These are phyloP conservation scores for Ictalurus furcatus DNA, from an alignment of 2,113 vertebrate genomes.

Conservation along the genomic window DNA sequence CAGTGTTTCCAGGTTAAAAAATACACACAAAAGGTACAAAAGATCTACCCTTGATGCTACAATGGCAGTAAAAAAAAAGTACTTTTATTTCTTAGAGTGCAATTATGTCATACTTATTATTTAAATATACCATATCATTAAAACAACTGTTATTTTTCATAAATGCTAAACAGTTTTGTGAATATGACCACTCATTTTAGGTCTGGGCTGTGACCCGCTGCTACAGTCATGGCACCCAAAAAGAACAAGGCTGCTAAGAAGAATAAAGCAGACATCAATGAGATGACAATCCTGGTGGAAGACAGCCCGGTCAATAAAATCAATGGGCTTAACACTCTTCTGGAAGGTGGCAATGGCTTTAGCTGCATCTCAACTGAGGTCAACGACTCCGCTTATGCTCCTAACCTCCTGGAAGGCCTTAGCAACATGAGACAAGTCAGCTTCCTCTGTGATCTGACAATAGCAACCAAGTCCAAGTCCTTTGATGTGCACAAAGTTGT, in stretches of 20 bases:
- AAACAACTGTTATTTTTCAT: background rate
- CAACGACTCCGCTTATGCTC: slow-evolving; percentile 84
- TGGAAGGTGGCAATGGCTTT: slow-evolving; percentile 93
- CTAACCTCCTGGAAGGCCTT: slow-evolving; percentile 91
- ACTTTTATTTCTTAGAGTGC: background rate
- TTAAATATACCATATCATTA: background rate
- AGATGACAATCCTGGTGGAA: slow-evolving; percentile 91
- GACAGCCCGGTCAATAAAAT: slow-evolving; percentile 89
- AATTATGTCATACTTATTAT: background rate
- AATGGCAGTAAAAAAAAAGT: background rate
- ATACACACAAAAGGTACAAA: background rate
- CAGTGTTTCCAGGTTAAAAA: background rate
- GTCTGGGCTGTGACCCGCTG: slow-evolving; percentile 79
- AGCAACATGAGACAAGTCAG: slow-evolving; percentile 91
- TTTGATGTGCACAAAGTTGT: slow-evolving; percentile 94
- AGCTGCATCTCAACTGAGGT: slow-evolving; percentile 95
- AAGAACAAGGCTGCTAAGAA: slow-evolving; percentile 93
- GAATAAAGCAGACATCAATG: slow-evolving; percentile 88
- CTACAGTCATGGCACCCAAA: slow-evolving; percentile 96
- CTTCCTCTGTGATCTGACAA: slow-evolving; percentile 93
- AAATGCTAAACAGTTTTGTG: background rate
- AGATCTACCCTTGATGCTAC: background rate
- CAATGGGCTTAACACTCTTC: slow-evolving; percentile 85
- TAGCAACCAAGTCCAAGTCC: slow-evolving; percentile 93
- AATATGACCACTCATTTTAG: slow-evolving; percentile 50